Evolutionary conservation across 2,888 invertebrate species (phyloP).

Genomic region (Parnassius apollo): DNA sequence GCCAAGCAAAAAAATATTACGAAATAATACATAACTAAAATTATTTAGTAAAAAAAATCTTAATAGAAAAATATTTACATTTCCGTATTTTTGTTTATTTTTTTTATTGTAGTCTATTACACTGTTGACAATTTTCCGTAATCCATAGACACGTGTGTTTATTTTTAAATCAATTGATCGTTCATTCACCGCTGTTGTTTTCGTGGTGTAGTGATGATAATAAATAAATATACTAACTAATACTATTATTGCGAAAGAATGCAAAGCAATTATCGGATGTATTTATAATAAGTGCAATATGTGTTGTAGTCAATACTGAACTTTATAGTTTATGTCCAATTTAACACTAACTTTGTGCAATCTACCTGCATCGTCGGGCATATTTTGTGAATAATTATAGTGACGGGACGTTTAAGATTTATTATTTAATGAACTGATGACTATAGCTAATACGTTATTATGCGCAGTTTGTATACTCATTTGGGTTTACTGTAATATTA

Average conservation of each 20-base stretch:
- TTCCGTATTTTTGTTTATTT: background rate
- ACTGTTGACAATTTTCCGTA: slow-evolving; percentile 46
- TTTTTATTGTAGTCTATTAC: slow-evolving; percentile 36
- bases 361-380: slow-evolving; percentile 74
- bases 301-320: slow-evolving; percentile 48
- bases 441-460: slow-evolving; percentile 53
- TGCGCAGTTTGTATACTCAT: slow-evolving; percentile 55
- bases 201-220: slow-evolving; percentile 76
- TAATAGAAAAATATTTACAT: background rate
- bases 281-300: slow-evolving; percentile 68
- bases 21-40: background rate
- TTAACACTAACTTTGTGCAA: slow-evolving; percentile 66
- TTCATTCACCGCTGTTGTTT: slow-evolving; percentile 81
- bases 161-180: slow-evolving; percentile 75
- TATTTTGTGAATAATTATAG: slow-evolving; percentile 70
- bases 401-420: slow-evolving; percentile 56
- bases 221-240: slow-evolving; percentile 59
- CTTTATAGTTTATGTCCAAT: slow-evolving; percentile 50
- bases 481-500: slow-evolving; percentile 49
- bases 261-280: slow-evolving; percentile 57
- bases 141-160: slow-evolving; percentile 51
- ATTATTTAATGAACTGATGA: slow-evolving; percentile 56
- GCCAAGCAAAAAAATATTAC: too few species aligned
- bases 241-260: slow-evolving; percentile 61
- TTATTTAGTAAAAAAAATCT: background rate